phyloP scores from a whole-genome alignment of 2,888 invertebrate genomes.

The Gortyna flavago region DNA sequence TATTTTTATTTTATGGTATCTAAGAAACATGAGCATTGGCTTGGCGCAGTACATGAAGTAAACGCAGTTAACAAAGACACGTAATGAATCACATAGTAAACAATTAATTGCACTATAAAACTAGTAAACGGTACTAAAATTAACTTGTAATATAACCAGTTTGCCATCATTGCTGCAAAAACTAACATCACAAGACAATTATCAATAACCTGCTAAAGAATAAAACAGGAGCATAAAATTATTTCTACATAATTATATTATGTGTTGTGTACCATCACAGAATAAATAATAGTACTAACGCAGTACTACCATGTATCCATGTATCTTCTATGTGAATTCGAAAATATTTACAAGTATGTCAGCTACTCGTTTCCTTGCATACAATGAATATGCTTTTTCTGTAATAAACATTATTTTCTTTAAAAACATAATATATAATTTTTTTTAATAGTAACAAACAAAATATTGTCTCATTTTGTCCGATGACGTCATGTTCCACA shows the following conservation, averaged over 20 bases:
- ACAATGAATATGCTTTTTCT: neutral
- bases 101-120: neutral
- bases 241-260: slow-evolving; percentile 2
- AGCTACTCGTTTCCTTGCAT: neutral
- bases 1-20: neutral
- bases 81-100: neutral
- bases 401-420: neutral
- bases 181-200: slow-evolving; percentile 17
- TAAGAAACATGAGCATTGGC: slow-evolving; percentile 1
- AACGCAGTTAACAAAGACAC: neutral
- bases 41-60: neutral
- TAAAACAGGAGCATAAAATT: slow-evolving; percentile 26
- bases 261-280: too few species aligned
- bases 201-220: slow-evolving; percentile 11
- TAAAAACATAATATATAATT: too few species aligned
- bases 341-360: neutral
- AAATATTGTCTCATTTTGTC: too few species aligned
- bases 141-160: slow-evolving; percentile 20
- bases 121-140: slow-evolving; percentile 6
- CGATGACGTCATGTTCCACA: too few species aligned
- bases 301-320: too few species aligned
- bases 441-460: too few species aligned
- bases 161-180: slow-evolving; percentile 20
- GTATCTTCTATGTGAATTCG: neutral
- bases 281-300: too few species aligned